phyloP scores from a whole-genome alignment of 1,140 invertebrate species.

The Macrosteles quadrilineatus region DNA sequence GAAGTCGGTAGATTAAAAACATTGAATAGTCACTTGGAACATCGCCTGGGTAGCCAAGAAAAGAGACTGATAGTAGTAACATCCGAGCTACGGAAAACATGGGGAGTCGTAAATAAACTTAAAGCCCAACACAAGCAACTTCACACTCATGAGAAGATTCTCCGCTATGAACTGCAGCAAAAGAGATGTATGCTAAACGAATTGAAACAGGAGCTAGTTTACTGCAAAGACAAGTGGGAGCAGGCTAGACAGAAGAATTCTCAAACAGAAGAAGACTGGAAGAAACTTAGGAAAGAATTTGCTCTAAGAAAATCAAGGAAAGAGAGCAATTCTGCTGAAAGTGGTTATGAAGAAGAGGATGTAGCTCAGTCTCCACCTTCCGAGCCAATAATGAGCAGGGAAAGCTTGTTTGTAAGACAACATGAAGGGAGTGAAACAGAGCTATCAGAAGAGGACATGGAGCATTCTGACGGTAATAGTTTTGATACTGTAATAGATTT shows the following conservation, averaged over 20 bases:
- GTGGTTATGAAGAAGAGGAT: slow-evolving; percentile 45
- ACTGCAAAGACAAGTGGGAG: slow-evolving; percentile 84
- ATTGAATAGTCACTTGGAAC: slow-evolving; percentile 78
- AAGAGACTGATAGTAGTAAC: slow-evolving; percentile 73
- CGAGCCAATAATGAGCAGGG: slow-evolving; percentile 12
- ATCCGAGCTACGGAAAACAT: slow-evolving; percentile 80
- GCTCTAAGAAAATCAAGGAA: slow-evolving; percentile 67
- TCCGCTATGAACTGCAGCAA: slow-evolving; percentile 85
- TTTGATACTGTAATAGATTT: slow-evolving; percentile 23
- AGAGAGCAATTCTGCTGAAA: slow-evolving; percentile 45
- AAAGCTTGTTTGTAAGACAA: not conserved
- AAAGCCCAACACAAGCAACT: slow-evolving; percentile 80
- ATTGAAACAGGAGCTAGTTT: slow-evolving; percentile 80
- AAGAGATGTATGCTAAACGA: slow-evolving; percentile 82
- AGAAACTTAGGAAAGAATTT: slow-evolving; percentile 77
- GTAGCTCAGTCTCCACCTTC: slow-evolving; percentile 17
- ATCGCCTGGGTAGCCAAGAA: slow-evolving; percentile 68
- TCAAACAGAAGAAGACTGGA: slow-evolving; percentile 82
- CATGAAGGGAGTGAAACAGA: slow-evolving; percentile 10
- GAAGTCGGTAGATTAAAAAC: slow-evolving; percentile 82
- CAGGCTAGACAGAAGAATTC: slow-evolving; percentile 80
- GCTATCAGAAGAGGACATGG: slow-evolving; percentile 24
- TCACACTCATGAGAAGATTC: slow-evolving; percentile 84
- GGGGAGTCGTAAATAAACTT: slow-evolving; percentile 83
- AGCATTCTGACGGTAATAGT: slow-evolving; percentile 30